Evolutionary conservation across 2,888 invertebrate genomes (phyloP), one percentile per base, ranked within the genome.

Genomic region (Monochamus alternatus): DNA sequence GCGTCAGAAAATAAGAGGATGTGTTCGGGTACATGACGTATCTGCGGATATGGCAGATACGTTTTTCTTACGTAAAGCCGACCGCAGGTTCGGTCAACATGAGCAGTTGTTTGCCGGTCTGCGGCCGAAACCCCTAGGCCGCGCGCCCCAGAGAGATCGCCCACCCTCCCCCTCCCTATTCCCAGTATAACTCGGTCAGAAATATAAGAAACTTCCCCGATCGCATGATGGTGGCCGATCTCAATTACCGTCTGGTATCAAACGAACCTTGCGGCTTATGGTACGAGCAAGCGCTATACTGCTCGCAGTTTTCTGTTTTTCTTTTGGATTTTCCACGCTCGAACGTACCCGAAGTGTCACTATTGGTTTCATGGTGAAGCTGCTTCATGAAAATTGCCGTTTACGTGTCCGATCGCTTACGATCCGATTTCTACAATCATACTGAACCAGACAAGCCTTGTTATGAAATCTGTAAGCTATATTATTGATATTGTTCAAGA

Each of bases 101-200:
- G 84, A 83, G 83, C 86, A 86, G 85, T 86, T 86, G 86, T 87
- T 87, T 87, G 86, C 84, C 81, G 85, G 85, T 83, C 84, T 84
- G 86, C 80, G 86, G 86, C 81, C 81, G 76, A 77, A 75, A 75
- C 75, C 82, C 83, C 84, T 79, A 63, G 77, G 75, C 38, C 80
- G 81, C 80, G 71, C 63, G 73, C 78, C 81, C 85, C 84, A 83
- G 75, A 76, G 84, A 81, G 84, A 83, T 78, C 81, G 82, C 81
- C 78, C 80, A 65, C 60, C 64, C 44, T 60, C 51, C 38, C 59
- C 64, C 59, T 9, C 30, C 22, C 22, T 22, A 58, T 47, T 64
- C 38, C n/a, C 67, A 64, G 75, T 78, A 78, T 75, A 75, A 70
- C 77, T 22, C 55, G 69, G 14, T 67, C 71, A 74, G 74, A 72